Evolutionary conservation across 1,140 invertebrate species (phyloP), one percentile per base, ranked within the genome.

Genomic region (Portunus trituberculatus): DNA sequence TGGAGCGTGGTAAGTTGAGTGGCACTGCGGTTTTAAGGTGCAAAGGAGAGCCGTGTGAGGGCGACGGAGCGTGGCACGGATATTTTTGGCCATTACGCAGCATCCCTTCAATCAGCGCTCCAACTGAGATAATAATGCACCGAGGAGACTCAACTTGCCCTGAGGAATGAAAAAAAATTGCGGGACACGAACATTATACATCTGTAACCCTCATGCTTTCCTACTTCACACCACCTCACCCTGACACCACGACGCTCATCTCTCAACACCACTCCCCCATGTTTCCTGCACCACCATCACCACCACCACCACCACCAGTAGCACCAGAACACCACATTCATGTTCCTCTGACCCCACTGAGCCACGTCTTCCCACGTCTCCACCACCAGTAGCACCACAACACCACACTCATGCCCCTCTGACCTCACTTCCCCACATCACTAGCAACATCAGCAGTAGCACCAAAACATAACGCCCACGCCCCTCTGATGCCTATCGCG

Each of bases 301-400:
- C 25, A 52, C 1, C 89, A 46, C 46, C 89, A 91, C 32, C 89
- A 25, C 4, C 45, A 16, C 45, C 45, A 46, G 12, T 29, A 91
- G 10, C 45, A 91, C 45, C 45, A 91, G 4, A 88, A 14, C 89
- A 91, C 46, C 45, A 16, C 89, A 91, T 28, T 28, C 45, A 91
- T 10, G 25, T 20, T n/a, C n/a, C 28, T 28, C 16, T 14, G 10
- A 89, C 25, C 87, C 0, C 32, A n/a, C 32, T 31, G 45, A 89
- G 45, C 29, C 32, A n/a, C 87, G 32, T 39, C 32, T 10, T 46
- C 87, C 32, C 32, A 6, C 25, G 20, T n/a, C 83, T 45, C 8
- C 28, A 39, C 87, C 8, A 39, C 46, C 29, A 46, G 12, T 29
- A 91, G 10, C 45, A 91, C 45, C 45, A 91, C 0, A 88, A 14